These are phyloP conservation scores for Drosophila niveifrons DNA, from an alignment of 2,888 invertebrate genomes.

Conservation along the genomic window DNA sequence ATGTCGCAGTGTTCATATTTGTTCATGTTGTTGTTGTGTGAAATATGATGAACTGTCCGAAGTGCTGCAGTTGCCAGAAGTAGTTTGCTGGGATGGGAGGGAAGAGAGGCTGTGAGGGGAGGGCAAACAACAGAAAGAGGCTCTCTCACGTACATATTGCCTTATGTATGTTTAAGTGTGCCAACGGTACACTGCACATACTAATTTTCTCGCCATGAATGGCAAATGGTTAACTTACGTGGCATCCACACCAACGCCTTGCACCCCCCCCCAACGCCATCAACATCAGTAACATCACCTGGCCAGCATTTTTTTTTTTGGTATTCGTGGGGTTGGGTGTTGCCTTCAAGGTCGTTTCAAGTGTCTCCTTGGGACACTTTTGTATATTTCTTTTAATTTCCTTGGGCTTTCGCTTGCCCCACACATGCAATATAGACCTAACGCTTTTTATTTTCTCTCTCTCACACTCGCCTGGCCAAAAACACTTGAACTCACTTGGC, in stretches of 20 bases:
- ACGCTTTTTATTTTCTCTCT: conserved; percentile 19
- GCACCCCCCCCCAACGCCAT: background rate
- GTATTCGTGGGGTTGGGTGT: background rate
- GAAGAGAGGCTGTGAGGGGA: background rate
- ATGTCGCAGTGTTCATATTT: background rate
- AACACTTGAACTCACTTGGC: conserved; percentile 24
- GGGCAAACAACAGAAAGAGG: conserved; percentile 15
- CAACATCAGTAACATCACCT: conserved; percentile 3
- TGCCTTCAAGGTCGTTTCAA: conserved; percentile 54
- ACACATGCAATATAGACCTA: conserved; percentile 3
- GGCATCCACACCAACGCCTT: conserved; percentile 19
- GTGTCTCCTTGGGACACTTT: conserved; percentile 59
- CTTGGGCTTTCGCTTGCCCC: conserved; percentile 20
- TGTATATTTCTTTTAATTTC: conserved; percentile 45
- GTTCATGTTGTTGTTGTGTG: background rate
- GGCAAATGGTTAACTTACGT: conserved; percentile 52
- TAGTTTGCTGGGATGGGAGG: background rate
- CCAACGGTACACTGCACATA: conserved; percentile 36
- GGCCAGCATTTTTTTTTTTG: background rate
- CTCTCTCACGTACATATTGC: conserved; percentile 17
- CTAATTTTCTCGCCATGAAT: conserved; percentile 58
- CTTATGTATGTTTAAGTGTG: conserved; percentile 27
- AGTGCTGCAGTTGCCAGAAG: conserved; percentile 2
- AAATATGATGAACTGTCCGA: conserved; percentile 38
- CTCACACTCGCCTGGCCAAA: background rate